Base-by-base conservation (phyloP, 2,888 invertebrate genomes). In the Polydrusus tereticollis region DNA sequence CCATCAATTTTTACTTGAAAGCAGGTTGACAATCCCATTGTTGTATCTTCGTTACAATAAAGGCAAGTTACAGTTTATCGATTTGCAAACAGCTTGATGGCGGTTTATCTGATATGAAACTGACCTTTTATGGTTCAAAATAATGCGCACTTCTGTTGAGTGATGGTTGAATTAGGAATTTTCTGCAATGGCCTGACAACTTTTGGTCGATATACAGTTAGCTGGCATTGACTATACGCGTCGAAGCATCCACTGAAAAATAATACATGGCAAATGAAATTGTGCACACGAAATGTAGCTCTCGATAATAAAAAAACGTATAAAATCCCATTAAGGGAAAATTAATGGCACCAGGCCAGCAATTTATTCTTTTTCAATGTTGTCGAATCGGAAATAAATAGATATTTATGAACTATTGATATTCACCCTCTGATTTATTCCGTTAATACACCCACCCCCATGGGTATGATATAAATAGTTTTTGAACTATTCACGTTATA, bases 321-420 rank as follows among this genome's bases (percentile, higher is more conserved):
- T 55, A 8, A 55, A 52, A 12, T n/a, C 29, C 52, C 52, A 55
- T 29, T 29, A 29, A 7, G 29, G 52, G 29, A 55, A 55, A 29
- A 55, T 55, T 55, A 55, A 55, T 55, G 52, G 29, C 26, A 29
- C 52, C 18, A 18, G 29, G 2, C 52, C 10, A 14, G 52, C 52
- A 55, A 65, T 70, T 71, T 71, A 60, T 60, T 66, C 52, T 66
- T 47, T 65, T 71, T 38, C 29, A 71, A 52, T 66, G 59, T 45
- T 52, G 26, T 55, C 60, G 20, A 59, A 66, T 65, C 52, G 20
- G 55, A 60, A 71, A 71, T 71, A 71, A 71, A 71, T 71, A 71
- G 71, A 71, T 71, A 71, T 71, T 71, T 71, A 71, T 71, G 66
- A 66, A 66, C 66, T 66, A 71, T 71, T 66, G 71, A 71, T 60